These are phyloP conservation scores for Thysanoteuthis rhombus DNA, from an alignment of 2,888 invertebrate species.

Conservation along the genomic window DNA sequence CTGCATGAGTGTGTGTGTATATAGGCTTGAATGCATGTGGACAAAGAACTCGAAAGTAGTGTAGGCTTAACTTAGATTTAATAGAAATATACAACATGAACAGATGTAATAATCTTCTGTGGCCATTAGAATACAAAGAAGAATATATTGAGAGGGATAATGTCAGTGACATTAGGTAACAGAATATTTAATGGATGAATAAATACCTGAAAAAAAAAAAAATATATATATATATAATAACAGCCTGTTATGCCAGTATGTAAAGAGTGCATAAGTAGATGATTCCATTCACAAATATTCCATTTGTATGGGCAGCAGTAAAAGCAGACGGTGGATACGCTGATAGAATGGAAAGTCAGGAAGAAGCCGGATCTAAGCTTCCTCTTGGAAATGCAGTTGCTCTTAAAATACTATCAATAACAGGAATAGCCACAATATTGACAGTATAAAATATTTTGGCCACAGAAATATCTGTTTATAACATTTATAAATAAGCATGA, in stretches of 20 bases:
- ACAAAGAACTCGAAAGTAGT: background rate
- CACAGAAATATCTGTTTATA: background rate
- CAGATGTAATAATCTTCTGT: background rate
- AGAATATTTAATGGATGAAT: background rate
- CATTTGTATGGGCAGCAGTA: background rate
- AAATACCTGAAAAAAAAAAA: background rate
- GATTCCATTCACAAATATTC: background rate
- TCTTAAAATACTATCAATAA: background rate
- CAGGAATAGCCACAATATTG: background rate
- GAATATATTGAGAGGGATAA: background rate
- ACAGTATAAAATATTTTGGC: background rate
- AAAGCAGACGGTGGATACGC: background rate
- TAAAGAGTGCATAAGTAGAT: background rate
- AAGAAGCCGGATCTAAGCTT: background rate
- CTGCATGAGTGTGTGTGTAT: background rate
- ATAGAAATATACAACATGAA: conserved; percentile 12
- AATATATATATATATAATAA: background rate
- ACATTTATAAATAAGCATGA: background rate
- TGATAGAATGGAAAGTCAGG: background rate
- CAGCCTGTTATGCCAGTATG: background rate
- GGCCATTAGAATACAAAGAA: background rate
- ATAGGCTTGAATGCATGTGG: conserved; percentile 12
- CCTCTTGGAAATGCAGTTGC: background rate
- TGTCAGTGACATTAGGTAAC: background rate
- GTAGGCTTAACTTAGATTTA: background rate